Base-by-base conservation (phyloP, 1,140 invertebrate species). In the Drosophila quadrilineata region DNA sequence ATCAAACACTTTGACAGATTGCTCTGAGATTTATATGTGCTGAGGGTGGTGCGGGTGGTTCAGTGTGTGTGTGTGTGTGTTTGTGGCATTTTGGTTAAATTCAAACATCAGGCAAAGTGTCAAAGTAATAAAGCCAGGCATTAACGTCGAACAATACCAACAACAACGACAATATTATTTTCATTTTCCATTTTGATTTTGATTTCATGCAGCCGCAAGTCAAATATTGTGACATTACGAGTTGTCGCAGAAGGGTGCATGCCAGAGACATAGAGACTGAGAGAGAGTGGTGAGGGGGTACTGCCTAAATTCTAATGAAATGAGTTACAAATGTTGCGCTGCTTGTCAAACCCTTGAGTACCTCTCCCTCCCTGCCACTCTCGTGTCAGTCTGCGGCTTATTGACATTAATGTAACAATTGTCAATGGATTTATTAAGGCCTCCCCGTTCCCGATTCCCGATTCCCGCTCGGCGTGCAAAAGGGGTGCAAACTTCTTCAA, bases 331-430 rank as follows among this genome's bases (percentile, higher is more conserved):
- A 70, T 71, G 64, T 49, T 16, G 35, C 38, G 31, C 52, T n/a
- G 63, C 70, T 80, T 80, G 76, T 75, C n/a, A 77, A 85, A 84
- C 79, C 57, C 60, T 43, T 35, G 52, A 52, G 66, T 62, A 71
- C 74, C 53, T 57, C 35, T 75, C n/a, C n/a, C n/a, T n/a, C n/a
- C n/a, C n/a, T n/a, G n/a, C n/a, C n/a, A n/a, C n/a, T n/a, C n/a
- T n/a, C n/a, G n/a, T n/a, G n/a, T n/a, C 31, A 67, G 68, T 50
- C 56, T 68, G 65, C 52, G 65, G 85, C 85, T 88, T 88, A 88
- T 86, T 88, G 87, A 88, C 87, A 88, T 88, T 88, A 88, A 88
- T 86, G 80, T 84, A 88, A 74, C 87, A 88, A 88, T 88, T 88
- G 87, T 88, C 86, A 88, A 75, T 68, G 80, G 87, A 88, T 88